Evolutionary conservation across 2,113 vertebrate genomes (phyloP).

Genomic region (zebrafish (Danio rerio)): GRCz12tu NC_133187.1:20974501-20975000

Average conservation of each 20-base stretch:
- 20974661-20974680: no score
- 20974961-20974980: slow-evolving; percentile 97
- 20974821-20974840: slow-evolving; percentile 98
- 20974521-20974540: no score
- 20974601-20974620: no score
- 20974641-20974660: no score
- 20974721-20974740: neutral
- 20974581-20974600: no score
- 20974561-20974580: no score
- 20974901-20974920: slow-evolving; percentile 97
- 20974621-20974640: no score
- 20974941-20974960: slow-evolving; percentile 97
- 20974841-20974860: slow-evolving; percentile 97
- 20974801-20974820: slow-evolving; percentile 97
- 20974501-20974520: no score
- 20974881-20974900: slow-evolving; percentile 95
- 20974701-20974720: neutral
- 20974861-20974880: slow-evolving; percentile 97
- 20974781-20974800: slow-evolving; percentile 98
- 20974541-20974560: no score
- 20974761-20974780: slow-evolving; percentile 99
- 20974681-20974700: no score
- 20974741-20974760: slow-evolving; percentile 87
- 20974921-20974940: slow-evolving; percentile 98
- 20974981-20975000: slow-evolving; percentile 71